Conservation (phyloP, 2,888 invertebrate species). For the Volucella inflata region DNA sequence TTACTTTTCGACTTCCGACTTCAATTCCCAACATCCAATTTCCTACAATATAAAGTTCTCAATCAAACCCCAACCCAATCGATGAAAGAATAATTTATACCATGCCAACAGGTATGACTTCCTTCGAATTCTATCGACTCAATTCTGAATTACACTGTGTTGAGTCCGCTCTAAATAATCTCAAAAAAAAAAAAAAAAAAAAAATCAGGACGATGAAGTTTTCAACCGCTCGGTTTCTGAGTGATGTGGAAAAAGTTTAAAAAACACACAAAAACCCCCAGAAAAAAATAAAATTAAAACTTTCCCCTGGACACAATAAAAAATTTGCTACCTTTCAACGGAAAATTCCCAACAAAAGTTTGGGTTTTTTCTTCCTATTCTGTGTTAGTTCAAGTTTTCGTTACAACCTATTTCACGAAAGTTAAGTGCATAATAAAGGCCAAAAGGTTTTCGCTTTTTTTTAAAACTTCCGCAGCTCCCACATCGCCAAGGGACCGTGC, state of each 20-base stretch:
- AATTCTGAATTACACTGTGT: neutral
- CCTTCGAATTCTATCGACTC: too few relatives aligned
- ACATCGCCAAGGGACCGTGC: too few relatives aligned
- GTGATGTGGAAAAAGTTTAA: neutral
- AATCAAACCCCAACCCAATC: conserved; percentile 45
- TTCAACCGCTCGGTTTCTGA: conserved; percentile 17
- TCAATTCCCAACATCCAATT: conserved; percentile 7
- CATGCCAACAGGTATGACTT: conserved; percentile 38
- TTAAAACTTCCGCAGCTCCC: too few relatives aligned
- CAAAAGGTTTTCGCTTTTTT: neutral
- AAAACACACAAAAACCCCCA: neutral
- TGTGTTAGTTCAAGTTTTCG: conserved; percentile 37
- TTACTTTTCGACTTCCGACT: conserved; percentile 9
- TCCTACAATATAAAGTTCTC: conserved; percentile 42
- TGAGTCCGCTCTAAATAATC: conserved; percentile 3
- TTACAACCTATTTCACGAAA: conserved; percentile 31
- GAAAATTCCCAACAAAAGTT: conserved; percentile 29
- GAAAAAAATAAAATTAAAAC: conserved; percentile 30
- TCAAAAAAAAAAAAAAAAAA: conserved; percentile 34
- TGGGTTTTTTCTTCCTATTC: conserved; percentile 1
- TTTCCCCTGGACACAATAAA: conserved; percentile 38
- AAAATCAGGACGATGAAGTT: conserved; percentile 48
- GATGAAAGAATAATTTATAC: conserved; percentile 23
- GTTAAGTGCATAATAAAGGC: conserved; percentile 37
- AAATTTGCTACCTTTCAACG: neutral